Percentiles rank a stretch among this genome's conserved stretches.
phyloP scores from a whole-genome alignment of 1,140 invertebrate species.

The Drosophila biarmipes region DNA sequence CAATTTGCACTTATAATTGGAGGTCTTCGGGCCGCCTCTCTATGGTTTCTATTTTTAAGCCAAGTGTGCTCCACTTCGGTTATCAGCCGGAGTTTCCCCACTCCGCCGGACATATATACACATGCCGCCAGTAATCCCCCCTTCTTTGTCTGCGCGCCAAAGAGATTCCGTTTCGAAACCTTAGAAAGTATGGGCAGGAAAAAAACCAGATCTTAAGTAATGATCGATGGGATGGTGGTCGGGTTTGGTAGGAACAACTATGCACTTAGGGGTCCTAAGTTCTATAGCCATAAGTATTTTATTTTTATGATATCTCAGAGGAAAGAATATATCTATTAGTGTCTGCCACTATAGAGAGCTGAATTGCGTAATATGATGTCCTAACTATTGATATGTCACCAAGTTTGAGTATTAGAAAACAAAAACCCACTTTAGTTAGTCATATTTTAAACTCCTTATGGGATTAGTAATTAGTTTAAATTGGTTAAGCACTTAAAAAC shows the following conservation, averaged over 20 bases:
- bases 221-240: background rate
- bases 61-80: conserved; percentile 33
- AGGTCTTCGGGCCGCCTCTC: background rate
- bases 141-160: conserved; percentile 36
- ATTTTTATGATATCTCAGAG: background rate
- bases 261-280: too few species aligned
- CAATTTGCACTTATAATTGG: conserved; percentile 31
- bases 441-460: too few species aligned
- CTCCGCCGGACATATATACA: background rate
- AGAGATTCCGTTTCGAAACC: conserved; percentile 31
- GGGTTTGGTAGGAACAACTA: background rate
- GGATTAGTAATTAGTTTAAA: too few species aligned
- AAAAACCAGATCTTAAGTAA: background rate
- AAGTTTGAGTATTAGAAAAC: too few species aligned
- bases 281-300: too few species aligned
- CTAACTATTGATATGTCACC: too few species aligned
- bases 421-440: too few species aligned
- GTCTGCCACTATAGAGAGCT: background rate
- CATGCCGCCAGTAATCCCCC: conserved; percentile 1
- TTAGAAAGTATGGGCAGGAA: conserved; percentile 15
- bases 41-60: conserved; percentile 38
- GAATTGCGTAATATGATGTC: background rate
- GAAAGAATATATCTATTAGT: background rate
- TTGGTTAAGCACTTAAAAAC: too few species aligned
- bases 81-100: conserved; percentile 15